Conservation (phyloP, 1,140 invertebrate genomes). For the Berghia stephanieae region DNA sequence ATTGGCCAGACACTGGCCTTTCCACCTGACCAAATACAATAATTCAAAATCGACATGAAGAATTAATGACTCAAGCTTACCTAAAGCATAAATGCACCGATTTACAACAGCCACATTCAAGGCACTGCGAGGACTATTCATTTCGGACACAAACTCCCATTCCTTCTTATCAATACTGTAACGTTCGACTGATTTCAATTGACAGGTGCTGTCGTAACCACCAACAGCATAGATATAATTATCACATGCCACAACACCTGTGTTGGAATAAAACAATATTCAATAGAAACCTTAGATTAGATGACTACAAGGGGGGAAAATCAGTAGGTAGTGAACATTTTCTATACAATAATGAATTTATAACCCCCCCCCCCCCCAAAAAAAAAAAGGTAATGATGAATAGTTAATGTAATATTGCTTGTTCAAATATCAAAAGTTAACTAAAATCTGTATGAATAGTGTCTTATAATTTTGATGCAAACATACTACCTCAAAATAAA, state of each 20-base stretch:
- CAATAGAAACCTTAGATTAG: background rate
- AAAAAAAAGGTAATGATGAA: background rate
- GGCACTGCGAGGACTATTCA: conserved; percentile 24
- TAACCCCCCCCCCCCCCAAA: background rate
- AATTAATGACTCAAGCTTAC: background rate
- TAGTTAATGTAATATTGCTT: background rate
- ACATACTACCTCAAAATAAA: background rate
- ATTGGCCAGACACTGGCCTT: background rate
- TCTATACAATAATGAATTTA: no score
- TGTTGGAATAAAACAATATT: background rate
- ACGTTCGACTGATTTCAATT: conserved; percentile 63
- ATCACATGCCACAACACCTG: conserved; percentile 50
- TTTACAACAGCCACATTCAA: conserved; percentile 23
- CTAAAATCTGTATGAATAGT: background rate
- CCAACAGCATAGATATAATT: conserved; percentile 65
- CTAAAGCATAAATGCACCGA: conserved; percentile 14
- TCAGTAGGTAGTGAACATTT: no score
- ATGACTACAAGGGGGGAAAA: no score
- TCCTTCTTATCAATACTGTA: conserved; percentile 57
- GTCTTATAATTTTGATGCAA: background rate
- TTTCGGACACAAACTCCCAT: conserved; percentile 61
- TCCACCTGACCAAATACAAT: background rate
- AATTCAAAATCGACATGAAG: background rate
- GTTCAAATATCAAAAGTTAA: background rate
- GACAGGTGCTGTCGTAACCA: conserved; percentile 63